Evolutionary conservation across 2,888 invertebrate species (phyloP).

Genomic region (Quadroppia sp.): DNA sequence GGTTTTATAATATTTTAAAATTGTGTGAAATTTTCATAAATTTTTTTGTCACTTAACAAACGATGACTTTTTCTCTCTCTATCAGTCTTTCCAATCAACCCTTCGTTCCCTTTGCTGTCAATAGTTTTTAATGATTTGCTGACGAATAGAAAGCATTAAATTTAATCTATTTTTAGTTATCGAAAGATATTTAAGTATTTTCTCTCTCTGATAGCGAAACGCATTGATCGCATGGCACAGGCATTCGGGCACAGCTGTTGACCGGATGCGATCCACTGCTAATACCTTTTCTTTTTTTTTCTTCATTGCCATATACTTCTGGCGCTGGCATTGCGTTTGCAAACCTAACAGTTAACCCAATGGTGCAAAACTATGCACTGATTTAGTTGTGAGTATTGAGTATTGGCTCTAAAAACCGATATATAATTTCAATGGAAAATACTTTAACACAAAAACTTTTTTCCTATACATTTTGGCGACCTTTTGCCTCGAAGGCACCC

Average conservation of each 20-base stretch:
- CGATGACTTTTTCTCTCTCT: too few relatives aligned
- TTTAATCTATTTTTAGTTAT: too few relatives aligned
- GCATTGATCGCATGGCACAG: background rate
- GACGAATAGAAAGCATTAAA: background rate
- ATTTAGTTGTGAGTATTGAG: slow-evolving; percentile 21
- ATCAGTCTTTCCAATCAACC: too few relatives aligned
- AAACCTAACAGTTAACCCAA: background rate
- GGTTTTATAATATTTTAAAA: too few relatives aligned
- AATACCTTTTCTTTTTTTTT: slow-evolving; percentile 5
- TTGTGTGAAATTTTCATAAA: too few relatives aligned
- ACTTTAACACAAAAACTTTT: background rate
- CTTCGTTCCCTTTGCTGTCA: too few relatives aligned
- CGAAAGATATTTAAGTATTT: too few relatives aligned
- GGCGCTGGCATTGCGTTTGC: background rate
- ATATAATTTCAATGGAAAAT: slow-evolving; percentile 12
- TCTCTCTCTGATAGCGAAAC: too few relatives aligned
- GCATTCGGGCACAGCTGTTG: slow-evolving; percentile 8
- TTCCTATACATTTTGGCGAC: slow-evolving; percentile 15
- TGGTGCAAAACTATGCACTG: background rate
- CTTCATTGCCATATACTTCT: background rate
- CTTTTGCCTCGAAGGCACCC: slow-evolving; percentile 19
- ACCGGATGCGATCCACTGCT: slow-evolving; percentile 25
- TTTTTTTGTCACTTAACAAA: too few relatives aligned
- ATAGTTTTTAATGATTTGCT: too few relatives aligned
- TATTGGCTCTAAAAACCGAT: slow-evolving; percentile 15